Percentiles rank a stretch among this genome's conserved stretches.
phyloP scores from a whole-genome alignment of 2,797 vertebrate genomes.

The Ataeniobius toweri region DNA sequence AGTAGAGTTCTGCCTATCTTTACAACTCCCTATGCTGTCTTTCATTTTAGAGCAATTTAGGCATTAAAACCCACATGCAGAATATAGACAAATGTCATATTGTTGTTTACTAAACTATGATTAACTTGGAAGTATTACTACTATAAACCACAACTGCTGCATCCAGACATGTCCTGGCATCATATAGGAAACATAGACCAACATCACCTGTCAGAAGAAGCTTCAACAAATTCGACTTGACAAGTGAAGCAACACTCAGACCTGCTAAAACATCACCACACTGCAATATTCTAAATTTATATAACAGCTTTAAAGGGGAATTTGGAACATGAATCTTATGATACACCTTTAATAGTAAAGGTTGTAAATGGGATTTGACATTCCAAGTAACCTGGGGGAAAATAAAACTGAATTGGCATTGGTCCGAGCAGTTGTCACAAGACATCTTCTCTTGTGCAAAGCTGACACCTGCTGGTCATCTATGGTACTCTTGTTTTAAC shows the following conservation, averaged over 20 bases:
- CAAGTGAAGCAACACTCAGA: slow-evolving; percentile 4
- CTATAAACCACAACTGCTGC: background rate
- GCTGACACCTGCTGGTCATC: slow-evolving; percentile 80
- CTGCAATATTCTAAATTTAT: background rate
- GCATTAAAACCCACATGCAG: background rate
- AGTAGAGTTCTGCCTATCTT: background rate
- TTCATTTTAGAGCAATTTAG: background rate
- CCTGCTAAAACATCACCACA: slow-evolving; percentile 10
- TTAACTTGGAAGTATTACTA: background rate
- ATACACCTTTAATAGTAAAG: background rate
- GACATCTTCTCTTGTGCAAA: slow-evolving; percentile 72
- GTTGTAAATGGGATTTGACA: background rate
- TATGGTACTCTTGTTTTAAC: slow-evolving; percentile 20
- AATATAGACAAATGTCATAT: background rate
- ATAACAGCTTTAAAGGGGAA: background rate
- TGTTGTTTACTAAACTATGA: background rate
- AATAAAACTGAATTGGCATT: background rate
- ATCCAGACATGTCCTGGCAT: background rate
- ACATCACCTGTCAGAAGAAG: background rate
- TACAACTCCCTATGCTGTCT: background rate
- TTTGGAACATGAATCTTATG: background rate
- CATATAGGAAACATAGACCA: background rate
- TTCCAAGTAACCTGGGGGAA: background rate
- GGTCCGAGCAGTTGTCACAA: background rate
- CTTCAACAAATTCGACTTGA: background rate